Evolutionary conservation across 2,888 invertebrate genomes (phyloP).

Genomic region (Polymixis lichenea): DNA sequence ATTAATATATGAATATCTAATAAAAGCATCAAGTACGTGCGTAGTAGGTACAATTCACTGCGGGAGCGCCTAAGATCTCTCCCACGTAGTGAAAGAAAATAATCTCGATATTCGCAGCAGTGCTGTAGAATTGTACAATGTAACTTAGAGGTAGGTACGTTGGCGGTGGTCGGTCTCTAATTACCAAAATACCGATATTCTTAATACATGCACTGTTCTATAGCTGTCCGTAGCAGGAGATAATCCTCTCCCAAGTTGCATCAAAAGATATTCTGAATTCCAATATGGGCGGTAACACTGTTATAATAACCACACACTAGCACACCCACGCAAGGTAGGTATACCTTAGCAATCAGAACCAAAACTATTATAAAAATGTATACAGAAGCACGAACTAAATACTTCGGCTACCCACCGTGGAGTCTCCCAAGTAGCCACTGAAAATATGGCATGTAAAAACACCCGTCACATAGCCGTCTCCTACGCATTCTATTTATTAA

Average conservation of each 20-base stretch:
- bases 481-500: too few species aligned
- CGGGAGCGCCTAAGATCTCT: neutral
- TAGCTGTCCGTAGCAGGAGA: conserved; percentile 13
- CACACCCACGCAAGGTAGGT: neutral
- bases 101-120: neutral
- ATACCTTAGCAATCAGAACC: neutral
- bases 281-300: neutral
- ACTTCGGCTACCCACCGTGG: neutral
- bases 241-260: conserved; percentile 27
- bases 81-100: neutral
- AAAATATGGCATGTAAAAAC: conserved; percentile 2
- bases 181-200: conserved; percentile 7
- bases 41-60: too few species aligned
- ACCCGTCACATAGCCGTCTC: neutral
- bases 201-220: neutral
- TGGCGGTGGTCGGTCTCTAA: neutral
- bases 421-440: conserved; percentile 19
- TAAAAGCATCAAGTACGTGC: too few species aligned
- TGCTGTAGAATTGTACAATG: neutral
- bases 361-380: neutral
- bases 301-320: neutral
- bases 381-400: neutral
- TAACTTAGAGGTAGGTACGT: neutral
- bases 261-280: neutral
- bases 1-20: neutral